A percentile compares a stretch with the other conserved stretches of the same genome.
phyloP scores from a whole-genome alignment of 1,140 invertebrate genomes.

The Pseudomyrmex concolor region DNA sequence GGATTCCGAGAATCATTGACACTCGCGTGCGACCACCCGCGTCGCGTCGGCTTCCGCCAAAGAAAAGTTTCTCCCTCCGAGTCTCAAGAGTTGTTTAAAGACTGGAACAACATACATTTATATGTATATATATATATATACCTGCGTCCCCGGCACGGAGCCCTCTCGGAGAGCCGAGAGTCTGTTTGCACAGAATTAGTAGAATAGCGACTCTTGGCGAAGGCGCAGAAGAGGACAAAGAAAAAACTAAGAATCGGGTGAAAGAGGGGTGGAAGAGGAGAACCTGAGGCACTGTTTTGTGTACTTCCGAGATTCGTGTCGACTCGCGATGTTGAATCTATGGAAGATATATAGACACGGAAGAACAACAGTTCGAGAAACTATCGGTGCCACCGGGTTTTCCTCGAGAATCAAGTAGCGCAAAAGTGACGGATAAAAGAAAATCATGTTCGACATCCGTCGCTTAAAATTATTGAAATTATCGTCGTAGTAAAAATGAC shows the following conservation, averaged over 20 bases:
- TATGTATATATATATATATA: constrained; percentile 55
- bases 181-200: constrained; percentile 81
- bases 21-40: constrained; percentile 76
- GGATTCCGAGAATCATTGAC: constrained; percentile 70
- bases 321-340: constrained; percentile 4
- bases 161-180: constrained; percentile 51
- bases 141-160: constrained; percentile 69
- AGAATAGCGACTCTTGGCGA: constrained; percentile 70
- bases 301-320: constrained; percentile 47
- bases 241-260: constrained; percentile 29
- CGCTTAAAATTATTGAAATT: neutral
- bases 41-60: constrained; percentile 65
- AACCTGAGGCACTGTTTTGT: constrained; percentile 44
- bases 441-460: no score
- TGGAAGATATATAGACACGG: neutral
- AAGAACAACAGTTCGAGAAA: constrained; percentile 1
- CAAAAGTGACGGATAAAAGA: neutral
- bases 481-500: neutral
- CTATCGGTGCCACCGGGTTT: neutral
- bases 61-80: constrained; percentile 59
- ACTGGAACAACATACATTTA: constrained; percentile 75
- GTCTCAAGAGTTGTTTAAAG: constrained; percentile 73
- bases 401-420: neutral
- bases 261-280: neutral
- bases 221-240: constrained; percentile 5